Percentiles rank a stretch among this genome's conserved stretches.
Evolutionary conservation across 2,113 vertebrate genomes (phyloP).

Genomic region (Boleophthalmus pectinirostris): DNA sequence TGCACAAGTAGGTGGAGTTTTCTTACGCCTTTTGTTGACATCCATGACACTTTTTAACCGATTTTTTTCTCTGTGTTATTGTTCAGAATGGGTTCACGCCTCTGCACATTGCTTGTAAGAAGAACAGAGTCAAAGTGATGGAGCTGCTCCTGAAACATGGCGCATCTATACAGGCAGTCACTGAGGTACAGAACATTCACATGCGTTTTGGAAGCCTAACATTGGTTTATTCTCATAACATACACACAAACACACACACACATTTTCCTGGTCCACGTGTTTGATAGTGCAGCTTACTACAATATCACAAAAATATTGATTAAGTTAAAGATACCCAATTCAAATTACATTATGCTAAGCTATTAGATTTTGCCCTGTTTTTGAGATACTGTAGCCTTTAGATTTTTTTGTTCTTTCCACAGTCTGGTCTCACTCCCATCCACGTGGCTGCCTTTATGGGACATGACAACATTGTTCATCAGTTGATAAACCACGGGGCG

Average conservation of each 20-base stretch:
- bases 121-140: conserved; percentile 98
- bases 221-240: neutral
- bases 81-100: conserved; percentile 96
- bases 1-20: no score
- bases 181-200: conserved; percentile 80
- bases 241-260: neutral
- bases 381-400: neutral
- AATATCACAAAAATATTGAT: no score
- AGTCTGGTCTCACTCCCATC: conserved; percentile 98
- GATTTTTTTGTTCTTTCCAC: conserved; percentile 1
- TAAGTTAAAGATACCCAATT: no score
- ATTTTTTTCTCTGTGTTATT: conserved; percentile 15
- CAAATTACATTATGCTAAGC: neutral
- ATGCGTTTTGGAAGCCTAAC: neutral
- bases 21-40: no score
- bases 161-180: conserved; percentile 97
- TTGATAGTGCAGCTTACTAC: neutral
- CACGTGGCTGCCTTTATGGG: conserved; percentile 99
- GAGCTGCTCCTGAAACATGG: conserved; percentile 96
- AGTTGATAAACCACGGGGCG: conserved; percentile 92
- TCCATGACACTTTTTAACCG: neutral
- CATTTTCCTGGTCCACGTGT: neutral
- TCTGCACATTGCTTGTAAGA: conserved; percentile 98
- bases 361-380: neutral
- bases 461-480: conserved; percentile 96